phyloP scores from a whole-genome alignment of 2,888 invertebrate species.

The Stegophylla sp. region DNA sequence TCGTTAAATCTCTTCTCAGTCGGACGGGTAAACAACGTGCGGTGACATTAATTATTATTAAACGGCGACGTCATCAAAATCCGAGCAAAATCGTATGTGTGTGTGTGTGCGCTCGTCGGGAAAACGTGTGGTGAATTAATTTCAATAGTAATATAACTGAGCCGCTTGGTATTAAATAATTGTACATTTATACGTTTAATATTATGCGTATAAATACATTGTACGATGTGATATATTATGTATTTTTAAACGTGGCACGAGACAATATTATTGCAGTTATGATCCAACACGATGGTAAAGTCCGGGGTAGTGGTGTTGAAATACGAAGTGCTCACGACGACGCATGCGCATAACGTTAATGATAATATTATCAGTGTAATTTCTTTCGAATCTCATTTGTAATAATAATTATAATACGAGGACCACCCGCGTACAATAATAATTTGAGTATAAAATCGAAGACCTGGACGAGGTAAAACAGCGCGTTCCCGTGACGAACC shows the following conservation, averaged over 20 bases:
- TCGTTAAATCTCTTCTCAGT: constrained; percentile 28
- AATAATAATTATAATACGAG: no score
- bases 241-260: no score
- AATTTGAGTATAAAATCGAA: no score
- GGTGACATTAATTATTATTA: constrained; percentile 33
- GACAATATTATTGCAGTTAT: no score
- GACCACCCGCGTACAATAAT: no score
- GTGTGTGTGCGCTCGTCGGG: neutral
- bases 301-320: no score
- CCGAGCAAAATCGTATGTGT: constrained; percentile 35
- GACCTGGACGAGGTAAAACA: no score
- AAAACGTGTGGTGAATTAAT: constrained; percentile 39
- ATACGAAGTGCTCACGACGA: no score
- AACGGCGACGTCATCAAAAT: constrained; percentile 18
- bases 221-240: neutral
- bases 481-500: neutral
- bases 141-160: neutral
- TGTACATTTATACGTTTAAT: neutral
- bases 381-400: no score
- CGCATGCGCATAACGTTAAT: no score
- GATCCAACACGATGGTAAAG: no score
- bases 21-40: neutral
- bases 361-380: no score
- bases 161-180: neutral
- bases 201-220: neutral